These are phyloP conservation scores for Apolygus lucorum DNA, from an alignment of 1,140 invertebrate genomes.

Conservation along the genomic window DNA sequence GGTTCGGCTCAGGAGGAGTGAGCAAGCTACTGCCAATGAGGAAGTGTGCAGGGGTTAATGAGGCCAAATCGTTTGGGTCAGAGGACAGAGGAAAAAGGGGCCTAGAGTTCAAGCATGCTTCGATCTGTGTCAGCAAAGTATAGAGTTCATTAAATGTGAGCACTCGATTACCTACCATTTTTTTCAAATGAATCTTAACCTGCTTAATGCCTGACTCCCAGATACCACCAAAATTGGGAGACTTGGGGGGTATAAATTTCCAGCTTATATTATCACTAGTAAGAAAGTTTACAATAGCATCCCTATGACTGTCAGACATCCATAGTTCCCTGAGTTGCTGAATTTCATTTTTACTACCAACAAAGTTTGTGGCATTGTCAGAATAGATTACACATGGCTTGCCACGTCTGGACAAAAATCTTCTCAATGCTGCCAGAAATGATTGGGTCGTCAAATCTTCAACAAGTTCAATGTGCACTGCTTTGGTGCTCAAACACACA, in stretches of 20 bases:
- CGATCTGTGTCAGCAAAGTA: conserved; percentile 35
- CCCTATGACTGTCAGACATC: no score
- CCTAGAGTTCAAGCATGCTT: conserved; percentile 28
- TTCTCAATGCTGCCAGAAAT: conserved; percentile 17
- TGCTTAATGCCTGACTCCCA: conserved; percentile 36
- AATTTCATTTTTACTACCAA: conserved; percentile 30
- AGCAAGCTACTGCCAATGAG: conserved; percentile 35
- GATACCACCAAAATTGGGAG: conserved; percentile 33
- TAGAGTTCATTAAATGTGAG: conserved; percentile 31
- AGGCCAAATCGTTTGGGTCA: conserved; percentile 32
- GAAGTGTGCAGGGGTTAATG: conserved; percentile 36
- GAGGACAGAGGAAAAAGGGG: conserved; percentile 35
- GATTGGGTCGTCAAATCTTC: conserved; percentile 4
- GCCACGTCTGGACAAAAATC: conserved; percentile 15
- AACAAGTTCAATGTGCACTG: conserved; percentile 18
- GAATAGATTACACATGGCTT: not conserved
- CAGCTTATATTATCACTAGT: no score
- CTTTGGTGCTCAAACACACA: conserved; percentile 22
- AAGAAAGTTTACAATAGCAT: no score
- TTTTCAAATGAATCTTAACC: conserved; percentile 33
- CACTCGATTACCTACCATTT: conserved; percentile 30
- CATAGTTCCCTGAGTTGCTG: conserved; percentile 28
- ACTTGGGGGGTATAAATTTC: conserved; percentile 17
- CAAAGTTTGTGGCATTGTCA: conserved; percentile 22
- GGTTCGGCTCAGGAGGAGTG: conserved; percentile 34